phyloP scores from a whole-genome alignment of 2,113 vertebrate genomes.

The Lagopus leucura region DNA sequence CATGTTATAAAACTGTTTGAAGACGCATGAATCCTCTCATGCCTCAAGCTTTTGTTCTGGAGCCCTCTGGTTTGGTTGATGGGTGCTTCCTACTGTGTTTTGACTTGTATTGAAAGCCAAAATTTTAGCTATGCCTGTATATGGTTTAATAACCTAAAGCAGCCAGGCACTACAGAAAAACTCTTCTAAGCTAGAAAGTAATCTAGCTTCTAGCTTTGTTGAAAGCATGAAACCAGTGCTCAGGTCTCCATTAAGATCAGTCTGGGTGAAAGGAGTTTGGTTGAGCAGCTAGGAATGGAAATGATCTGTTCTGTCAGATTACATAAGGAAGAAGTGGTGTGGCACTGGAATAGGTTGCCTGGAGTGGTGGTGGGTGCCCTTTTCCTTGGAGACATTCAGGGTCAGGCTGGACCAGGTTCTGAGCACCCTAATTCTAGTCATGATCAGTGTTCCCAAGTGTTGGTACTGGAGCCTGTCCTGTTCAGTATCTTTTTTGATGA shows the following conservation, averaged over 20 bases:
- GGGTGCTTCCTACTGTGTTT: not conserved
- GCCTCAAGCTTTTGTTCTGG: not conserved
- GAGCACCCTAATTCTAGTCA: too few species aligned
- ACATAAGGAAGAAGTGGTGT: too few species aligned
- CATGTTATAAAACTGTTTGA: not conserved
- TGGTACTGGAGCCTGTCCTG: too few species aligned
- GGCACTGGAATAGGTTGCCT: too few species aligned
- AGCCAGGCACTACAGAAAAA: not conserved
- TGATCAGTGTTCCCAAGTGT: too few species aligned
- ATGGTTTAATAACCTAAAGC: not conserved
- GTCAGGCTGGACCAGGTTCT: too few species aligned
- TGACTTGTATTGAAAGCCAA: not conserved
- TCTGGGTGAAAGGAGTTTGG: not conserved
- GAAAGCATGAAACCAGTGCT: not conserved
- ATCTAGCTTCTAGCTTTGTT: not conserved
- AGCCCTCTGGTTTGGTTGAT: not conserved
- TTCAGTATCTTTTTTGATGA: too few species aligned
- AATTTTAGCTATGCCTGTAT: not conserved
- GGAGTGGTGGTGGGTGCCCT: too few species aligned
- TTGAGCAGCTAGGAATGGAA: not conserved
- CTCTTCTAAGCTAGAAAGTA: not conserved
- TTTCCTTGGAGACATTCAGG: too few species aligned
- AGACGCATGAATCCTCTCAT: not conserved
- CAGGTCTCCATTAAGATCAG: not conserved
- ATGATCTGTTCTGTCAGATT: not conserved